Evolutionary conservation across 2,888 invertebrate species (phyloP), one percentile per base, ranked within the genome.

Genomic region (Cephonodes hylas): DNA sequence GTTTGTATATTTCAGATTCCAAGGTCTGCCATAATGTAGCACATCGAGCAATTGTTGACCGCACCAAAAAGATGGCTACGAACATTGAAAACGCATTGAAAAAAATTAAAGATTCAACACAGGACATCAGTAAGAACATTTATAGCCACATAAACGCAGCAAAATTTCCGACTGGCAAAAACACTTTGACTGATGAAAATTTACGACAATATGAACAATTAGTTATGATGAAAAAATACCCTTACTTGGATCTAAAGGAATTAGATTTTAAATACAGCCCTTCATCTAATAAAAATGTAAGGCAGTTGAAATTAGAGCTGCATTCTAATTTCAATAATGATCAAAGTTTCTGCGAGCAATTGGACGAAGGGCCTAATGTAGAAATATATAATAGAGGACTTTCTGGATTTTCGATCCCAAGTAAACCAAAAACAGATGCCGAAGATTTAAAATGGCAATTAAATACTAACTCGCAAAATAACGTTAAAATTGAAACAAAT

Each of bases 221-320:
- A 27, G 91, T 92, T 8, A 86, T 91, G 13, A 88, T 86, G 86
- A 92, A 92, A 65, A 92, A 92, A 66, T 86, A 91, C 72, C 91
- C 91, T 0, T 92, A 85, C 68, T 70, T 92, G 38, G 91, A 92
- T 65, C 64, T 88, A 1, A 87, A 88, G 45, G 88, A 90, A 58
- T 72, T 89, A 13, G 86, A 89, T 61, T 69, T 79, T 56, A 86
- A 84, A 68, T 85, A 77, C 60, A 81, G 82, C 57, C 83, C 85
- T 0, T 59, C 74, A 1, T 69, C 74, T 1, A 71, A 65, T 56
- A 87, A 87, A 75, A 83, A 81, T 61, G 66, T 66, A 0, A 76
- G 86, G 34, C 83, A 88, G 62, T 63, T 77, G 7, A 79, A 73
- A 42, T 73, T 77, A 57, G 75, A 77, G 1, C 63, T 78, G 5